Evolutionary conservation across 1,140 invertebrate genomes (phyloP).

Genomic region (Drosophila santomea): DNA sequence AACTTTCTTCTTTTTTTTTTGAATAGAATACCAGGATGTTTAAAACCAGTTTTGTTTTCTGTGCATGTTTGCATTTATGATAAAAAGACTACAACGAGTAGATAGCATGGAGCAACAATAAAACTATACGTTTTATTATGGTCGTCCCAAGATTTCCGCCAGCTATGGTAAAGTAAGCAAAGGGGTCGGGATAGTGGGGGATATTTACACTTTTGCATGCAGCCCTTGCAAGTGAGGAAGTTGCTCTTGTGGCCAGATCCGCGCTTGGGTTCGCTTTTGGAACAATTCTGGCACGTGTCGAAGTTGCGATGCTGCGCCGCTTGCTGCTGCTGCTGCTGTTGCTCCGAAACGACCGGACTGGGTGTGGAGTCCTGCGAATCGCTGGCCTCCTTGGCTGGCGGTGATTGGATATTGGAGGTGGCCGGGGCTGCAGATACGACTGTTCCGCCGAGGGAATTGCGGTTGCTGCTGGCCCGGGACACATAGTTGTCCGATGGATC

Average conservation of each 20-base stretch:
- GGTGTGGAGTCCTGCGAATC: slow-evolving; percentile 31
- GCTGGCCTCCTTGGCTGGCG: slow-evolving; percentile 6
- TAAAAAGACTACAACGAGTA: no score
- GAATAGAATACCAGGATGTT: no score
- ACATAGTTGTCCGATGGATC: slow-evolving; percentile 90
- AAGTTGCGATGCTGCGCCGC: slow-evolving; percentile 19
- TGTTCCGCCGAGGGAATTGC: background rate
- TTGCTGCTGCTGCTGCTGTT: slow-evolving; percentile 3
- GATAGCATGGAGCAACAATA: no score
- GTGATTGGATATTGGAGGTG: background rate
- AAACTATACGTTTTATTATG: no score
- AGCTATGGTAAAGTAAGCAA: background rate
- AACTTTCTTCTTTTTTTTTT: no score
- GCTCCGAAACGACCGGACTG: slow-evolving; percentile 13
- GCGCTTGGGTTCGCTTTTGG: slow-evolving; percentile 58
- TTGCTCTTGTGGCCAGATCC: slow-evolving; percentile 72
- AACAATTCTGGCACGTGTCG: slow-evolving; percentile 71
- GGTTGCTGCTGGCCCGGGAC: slow-evolving; percentile 84
- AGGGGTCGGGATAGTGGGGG: background rate
- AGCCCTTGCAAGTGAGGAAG: slow-evolving; percentile 64
- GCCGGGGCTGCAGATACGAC: background rate
- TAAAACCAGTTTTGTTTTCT: no score
- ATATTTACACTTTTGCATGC: slow-evolving; percentile 65
- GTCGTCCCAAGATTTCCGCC: no score
- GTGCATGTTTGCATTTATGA: no score